Evolutionary conservation across 1,140 invertebrate genomes (phyloP).

Genomic region (Zaprionus tsacasi): DNA sequence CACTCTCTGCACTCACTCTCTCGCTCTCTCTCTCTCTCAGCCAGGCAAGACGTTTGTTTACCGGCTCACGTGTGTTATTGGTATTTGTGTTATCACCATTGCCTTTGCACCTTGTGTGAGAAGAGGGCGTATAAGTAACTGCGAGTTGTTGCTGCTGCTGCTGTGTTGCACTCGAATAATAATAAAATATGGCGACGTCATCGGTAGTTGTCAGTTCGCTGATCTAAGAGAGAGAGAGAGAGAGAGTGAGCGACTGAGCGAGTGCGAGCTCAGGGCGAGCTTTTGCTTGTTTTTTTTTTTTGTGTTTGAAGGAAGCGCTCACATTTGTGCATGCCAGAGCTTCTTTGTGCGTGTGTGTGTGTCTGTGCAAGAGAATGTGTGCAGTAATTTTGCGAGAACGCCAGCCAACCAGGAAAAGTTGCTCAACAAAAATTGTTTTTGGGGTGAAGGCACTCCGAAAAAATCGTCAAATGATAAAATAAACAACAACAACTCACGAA

Average conservation of each 20-base stretch:
- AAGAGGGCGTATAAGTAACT: slow-evolving; percentile 16
- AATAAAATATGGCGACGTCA: slow-evolving; percentile 72
- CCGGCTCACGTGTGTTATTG: slow-evolving; percentile 53
- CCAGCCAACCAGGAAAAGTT: slow-evolving; percentile 73
- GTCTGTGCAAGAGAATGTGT: slow-evolving; percentile 2
- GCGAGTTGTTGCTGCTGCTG: slow-evolving; percentile 12
- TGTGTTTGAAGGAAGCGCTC: slow-evolving; percentile 55
- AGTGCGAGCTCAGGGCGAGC: slow-evolving; percentile 47
- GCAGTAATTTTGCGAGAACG: slow-evolving; percentile 23
- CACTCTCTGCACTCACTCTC: not conserved
- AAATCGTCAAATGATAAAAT: slow-evolving; percentile 81
- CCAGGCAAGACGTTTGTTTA: slow-evolving; percentile 56
- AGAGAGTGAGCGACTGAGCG: too few relatives aligned
- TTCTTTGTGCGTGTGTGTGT: slow-evolving; percentile 4
- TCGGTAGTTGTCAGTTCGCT: slow-evolving; percentile 66
- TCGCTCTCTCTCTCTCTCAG: slow-evolving; percentile 8
- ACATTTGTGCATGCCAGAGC: slow-evolving; percentile 18
- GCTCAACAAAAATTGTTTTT: slow-evolving; percentile 49
- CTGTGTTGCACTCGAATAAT: slow-evolving; percentile 49
- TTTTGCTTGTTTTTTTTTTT: slow-evolving; percentile 53
- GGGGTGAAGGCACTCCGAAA: slow-evolving; percentile 78
- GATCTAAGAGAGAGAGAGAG: slow-evolving; percentile 53
- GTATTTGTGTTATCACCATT: slow-evolving; percentile 58
- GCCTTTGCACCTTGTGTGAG: slow-evolving; percentile 63
- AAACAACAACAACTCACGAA: slow-evolving; percentile 54